Evolutionary conservation across 2,797 vertebrate genomes (phyloP).

Genomic region (Spondyliosoma cantharus): DNA sequence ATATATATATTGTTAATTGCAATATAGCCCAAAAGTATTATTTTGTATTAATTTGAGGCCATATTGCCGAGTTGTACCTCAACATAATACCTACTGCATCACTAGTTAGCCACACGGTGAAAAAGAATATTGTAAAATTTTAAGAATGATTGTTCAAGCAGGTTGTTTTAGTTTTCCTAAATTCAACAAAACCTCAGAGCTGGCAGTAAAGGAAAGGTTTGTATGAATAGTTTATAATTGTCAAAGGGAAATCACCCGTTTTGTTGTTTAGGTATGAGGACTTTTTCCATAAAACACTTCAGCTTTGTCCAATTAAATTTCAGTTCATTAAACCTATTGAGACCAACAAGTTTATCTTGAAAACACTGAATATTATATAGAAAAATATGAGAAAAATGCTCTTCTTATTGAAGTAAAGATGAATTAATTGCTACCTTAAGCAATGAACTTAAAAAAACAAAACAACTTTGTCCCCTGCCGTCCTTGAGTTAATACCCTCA

Average conservation of each 20-base stretch:
- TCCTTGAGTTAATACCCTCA: conserved; percentile 7
- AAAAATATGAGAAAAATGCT: background rate
- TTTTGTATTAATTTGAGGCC: too few species aligned
- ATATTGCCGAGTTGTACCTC: background rate
- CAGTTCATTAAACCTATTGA: background rate
- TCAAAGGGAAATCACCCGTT: too few species aligned
- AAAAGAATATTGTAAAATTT: background rate
- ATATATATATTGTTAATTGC: too few species aligned
- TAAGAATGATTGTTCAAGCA: background rate
- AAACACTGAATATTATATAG: background rate
- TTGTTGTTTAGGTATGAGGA: background rate
- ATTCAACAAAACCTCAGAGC: background rate
- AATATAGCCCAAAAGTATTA: too few species aligned
- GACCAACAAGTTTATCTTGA: background rate
- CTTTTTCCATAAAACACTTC: background rate
- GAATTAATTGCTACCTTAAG: conserved; percentile 5
- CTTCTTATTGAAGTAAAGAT: background rate
- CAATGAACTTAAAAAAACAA: conserved; percentile 10
- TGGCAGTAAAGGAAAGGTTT: background rate
- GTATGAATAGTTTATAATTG: background rate
- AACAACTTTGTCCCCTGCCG: background rate
- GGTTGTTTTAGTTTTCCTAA: background rate
- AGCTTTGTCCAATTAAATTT: background rate
- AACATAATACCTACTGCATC: background rate
- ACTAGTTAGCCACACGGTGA: background rate